Evolutionary conservation across 2,113 vertebrate species (phyloP).

Genomic region (Anoura caudifer): DNA sequence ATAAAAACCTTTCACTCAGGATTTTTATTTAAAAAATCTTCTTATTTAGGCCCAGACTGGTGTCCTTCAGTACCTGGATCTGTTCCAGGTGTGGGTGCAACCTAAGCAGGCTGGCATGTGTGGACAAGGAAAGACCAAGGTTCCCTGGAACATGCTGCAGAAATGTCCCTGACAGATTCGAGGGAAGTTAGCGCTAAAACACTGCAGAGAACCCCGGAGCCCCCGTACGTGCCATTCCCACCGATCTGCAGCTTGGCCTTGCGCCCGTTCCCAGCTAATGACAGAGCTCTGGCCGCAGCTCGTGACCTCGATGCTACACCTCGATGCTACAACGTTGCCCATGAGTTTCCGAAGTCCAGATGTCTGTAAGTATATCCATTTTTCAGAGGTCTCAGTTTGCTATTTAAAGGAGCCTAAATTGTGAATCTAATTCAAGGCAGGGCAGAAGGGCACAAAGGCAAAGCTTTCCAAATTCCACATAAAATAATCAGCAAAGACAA

Average conservation of each 20-base stretch:
- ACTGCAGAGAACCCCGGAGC: neutral
- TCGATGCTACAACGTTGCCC: constrained; percentile 39
- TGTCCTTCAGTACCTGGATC: neutral
- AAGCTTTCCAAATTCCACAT: neutral
- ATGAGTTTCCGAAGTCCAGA: neutral
- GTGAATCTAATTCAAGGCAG: neutral
- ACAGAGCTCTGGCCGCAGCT: constrained; percentile 69
- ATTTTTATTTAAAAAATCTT: neutral
- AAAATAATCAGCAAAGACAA: neutral
- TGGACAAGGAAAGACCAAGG: neutral
- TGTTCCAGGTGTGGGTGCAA: neutral
- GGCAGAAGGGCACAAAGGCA: neutral
- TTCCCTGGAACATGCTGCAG: neutral
- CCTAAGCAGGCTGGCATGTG: neutral
- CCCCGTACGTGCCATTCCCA: neutral
- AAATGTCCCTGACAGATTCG: neutral
- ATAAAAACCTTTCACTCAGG: neutral
- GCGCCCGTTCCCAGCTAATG: constrained; percentile 51
- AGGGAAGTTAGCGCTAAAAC: constrained; percentile 5
- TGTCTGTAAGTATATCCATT: neutral
- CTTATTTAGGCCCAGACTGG: neutral
- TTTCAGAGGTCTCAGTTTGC: neutral
- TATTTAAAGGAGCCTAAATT: neutral
- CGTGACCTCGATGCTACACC: constrained; percentile 68
- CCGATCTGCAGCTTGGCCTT: neutral